Evolutionary conservation across 2,113 vertebrate genomes (phyloP).

Genomic region (Craseonycteris thonglongyai): DNA sequence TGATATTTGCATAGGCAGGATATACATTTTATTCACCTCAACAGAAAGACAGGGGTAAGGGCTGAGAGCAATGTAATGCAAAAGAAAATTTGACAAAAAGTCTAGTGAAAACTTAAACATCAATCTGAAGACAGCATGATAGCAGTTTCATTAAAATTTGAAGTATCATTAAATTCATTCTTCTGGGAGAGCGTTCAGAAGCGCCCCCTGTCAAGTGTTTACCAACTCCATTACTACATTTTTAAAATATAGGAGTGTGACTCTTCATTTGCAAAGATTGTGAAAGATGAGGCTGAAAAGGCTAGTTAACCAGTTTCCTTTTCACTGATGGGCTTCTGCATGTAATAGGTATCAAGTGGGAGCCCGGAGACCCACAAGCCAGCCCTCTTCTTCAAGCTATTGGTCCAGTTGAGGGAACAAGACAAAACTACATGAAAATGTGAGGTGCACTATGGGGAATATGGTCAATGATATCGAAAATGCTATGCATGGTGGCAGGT

Average conservation of each 20-base stretch:
- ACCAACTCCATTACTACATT: not conserved
- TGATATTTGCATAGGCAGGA: not conserved
- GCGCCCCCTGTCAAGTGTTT: not conserved
- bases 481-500: no score
- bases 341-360: no score
- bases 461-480: no score
- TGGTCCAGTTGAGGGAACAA: not conserved
- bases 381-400: not conserved
- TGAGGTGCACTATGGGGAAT: no score
- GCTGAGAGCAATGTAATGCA: not conserved
- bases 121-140: not conserved
- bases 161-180: not conserved
- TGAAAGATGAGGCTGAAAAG: not conserved
- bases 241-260: not conserved
- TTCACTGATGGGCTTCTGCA: not conserved
- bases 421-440: not conserved
- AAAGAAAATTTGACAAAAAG: not conserved
- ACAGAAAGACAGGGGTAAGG: not conserved
- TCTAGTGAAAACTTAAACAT: not conserved
- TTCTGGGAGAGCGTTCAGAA: slow-evolving; percentile 8
- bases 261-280: not conserved
- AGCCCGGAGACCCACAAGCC: not conserved
- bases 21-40: not conserved
- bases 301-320: not conserved
- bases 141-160: not conserved